Evolutionary conservation across 2,113 vertebrate species (phyloP).

Genomic region (Canis aureus): DNA sequence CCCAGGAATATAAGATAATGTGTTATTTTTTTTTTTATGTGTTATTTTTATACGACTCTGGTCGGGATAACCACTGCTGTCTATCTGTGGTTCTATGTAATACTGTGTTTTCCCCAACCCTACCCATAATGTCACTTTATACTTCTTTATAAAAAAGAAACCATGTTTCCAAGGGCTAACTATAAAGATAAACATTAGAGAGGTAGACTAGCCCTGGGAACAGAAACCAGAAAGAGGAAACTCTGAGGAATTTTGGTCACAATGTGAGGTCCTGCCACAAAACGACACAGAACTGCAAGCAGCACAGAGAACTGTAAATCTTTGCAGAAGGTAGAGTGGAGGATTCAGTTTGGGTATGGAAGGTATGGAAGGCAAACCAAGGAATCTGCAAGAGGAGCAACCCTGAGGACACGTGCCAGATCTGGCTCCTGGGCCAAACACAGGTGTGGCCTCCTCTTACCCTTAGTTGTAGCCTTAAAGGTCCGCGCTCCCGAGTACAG

Average conservation of each 20-base stretch:
- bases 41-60: background rate
- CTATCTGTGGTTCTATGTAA: background rate
- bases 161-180: background rate
- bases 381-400: background rate
- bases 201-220: background rate
- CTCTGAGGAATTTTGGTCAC: background rate
- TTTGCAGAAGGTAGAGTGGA: background rate
- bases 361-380: background rate
- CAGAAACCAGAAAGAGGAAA: background rate
- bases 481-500: background rate
- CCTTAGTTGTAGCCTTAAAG: background rate
- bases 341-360: background rate
- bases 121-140: background rate
- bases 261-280: background rate
- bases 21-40: background rate
- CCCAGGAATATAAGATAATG: background rate
- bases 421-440: no score
- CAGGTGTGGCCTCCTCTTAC: background rate
- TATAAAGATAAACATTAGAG: background rate
- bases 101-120: background rate
- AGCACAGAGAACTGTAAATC: background rate
- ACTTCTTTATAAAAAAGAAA: slow-evolving; percentile 47
- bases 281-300: background rate
- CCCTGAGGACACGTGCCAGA: background rate
- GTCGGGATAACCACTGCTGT: background rate